Base-by-base conservation (phyloP, 2,888 invertebrate genomes). In the Poecilus cupreus region DNA sequence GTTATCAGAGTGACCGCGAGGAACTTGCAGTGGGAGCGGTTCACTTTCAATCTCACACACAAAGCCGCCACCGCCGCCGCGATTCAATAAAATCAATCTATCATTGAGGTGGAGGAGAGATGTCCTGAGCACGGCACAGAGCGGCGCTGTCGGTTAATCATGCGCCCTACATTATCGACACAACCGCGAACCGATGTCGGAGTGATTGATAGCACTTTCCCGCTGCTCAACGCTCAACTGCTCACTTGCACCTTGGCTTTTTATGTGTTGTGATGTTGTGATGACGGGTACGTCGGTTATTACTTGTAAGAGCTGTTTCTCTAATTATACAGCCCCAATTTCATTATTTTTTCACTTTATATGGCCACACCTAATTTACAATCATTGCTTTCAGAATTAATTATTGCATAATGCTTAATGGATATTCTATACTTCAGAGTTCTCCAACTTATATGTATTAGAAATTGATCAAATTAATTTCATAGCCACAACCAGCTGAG, bases 51-150 rank as follows among this genome's bases (percentile, higher is more conserved):
- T 68, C 37, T 68, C 64, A 11, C 64, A 68, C 64, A 68, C 64
- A 68, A 68, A 68, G 64, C 22, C 57, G 57, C 8, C 51, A 16
- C 51, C 8, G 51, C 13, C 8, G 13, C 64, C 13, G 64, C 64
- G 64, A 68, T 68, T 68, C 64, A 68, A 68, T 68, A 37, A 68
- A 68, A 68, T 68, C 64, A 68, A 68, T 68, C 37, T 68, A 68
- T 68, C 64, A 68, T 68, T 68, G 64, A 32, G 64, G 32, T 68
- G 64, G 60, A 26, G 57, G 60, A 60, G 60, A 68, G 64, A 68
- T 68, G 64, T 68, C 64, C 37, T 13, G 64, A 68, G 37, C 64
- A 68, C 32, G 26, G 46, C n/a, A 46, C 46, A 46, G 43, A 60
- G 24, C 60, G 24, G 60, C 60, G 13, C 43, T 43, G 43, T 43